Base-by-base conservation (phyloP, 1,140 invertebrate species). In the Heliconius eleuchia region DNA sequence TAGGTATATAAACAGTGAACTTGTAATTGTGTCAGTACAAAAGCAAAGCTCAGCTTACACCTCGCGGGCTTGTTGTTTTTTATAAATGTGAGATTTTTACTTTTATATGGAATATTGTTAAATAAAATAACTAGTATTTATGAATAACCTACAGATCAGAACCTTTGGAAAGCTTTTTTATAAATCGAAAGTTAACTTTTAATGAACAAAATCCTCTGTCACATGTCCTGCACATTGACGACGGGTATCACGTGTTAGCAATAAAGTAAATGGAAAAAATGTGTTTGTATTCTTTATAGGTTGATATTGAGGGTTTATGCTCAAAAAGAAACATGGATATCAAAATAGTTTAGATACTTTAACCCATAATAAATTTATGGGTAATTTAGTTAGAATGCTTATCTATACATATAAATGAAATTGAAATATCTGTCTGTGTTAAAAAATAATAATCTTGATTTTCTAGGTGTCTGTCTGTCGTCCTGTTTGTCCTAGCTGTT, bases 131-230 rank as follows among this genome's bases (percentile, higher is more conserved):
- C 6, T 37, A 23, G 27, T 30, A 4, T 30, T 27, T 8, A 66
- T 3, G 13, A 66, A 16, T 11, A 66, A 23, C 3, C 27, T 27
- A 27, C 23, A 66, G 23, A 66, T 66, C 23, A 66, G 23, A 66
- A 66, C 3, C 8, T 23, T 66, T 27, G 23, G 0, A 3, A 23
- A 27, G 60, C 3, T 66, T 66, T 66, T 66, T 66, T 13, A 66
- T 27, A 27, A 72, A 72, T 77, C 34, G 52, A 46, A 55, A 72
- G 42, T 4, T 46, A 46, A 79, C 73, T 79, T 79, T 79, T 79
- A 79, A 79, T 79, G 74, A 75, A 75, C 46, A 50, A 71, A 72
- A 75, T 72, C 60, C 66, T 16, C 30, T 27, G 66, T 75, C 78
- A 72, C 78, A 79, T 74, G 77, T 73, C 52, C 60, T 30, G 55